phyloP scores from a whole-genome alignment of 2,888 invertebrate species.

The Orgyia antiqua region DNA sequence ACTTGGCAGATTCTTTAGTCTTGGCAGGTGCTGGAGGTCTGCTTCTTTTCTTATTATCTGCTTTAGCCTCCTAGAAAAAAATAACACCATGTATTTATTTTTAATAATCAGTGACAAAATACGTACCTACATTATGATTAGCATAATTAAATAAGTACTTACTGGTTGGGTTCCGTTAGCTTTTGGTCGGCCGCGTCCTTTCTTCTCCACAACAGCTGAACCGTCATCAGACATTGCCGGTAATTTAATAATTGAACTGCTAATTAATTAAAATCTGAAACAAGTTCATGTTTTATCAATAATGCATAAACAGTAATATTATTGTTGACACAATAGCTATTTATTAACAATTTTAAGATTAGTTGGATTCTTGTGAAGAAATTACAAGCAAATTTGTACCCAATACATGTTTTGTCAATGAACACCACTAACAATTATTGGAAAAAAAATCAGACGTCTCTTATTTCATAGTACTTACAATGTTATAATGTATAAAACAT shows the following conservation, averaged over 20 bases:
- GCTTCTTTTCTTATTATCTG: slow-evolving; percentile 68
- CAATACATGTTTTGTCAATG: too few species aligned
- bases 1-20: slow-evolving; percentile 74
- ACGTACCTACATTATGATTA: too few species aligned
- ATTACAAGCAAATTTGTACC: too few species aligned
- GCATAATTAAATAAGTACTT: slow-evolving; percentile 14
- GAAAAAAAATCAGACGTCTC: too few species aligned
- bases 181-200: slow-evolving; percentile 73
- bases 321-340: too few species aligned
- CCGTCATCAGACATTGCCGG: slow-evolving; percentile 74
- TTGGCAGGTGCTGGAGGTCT: slow-evolving; percentile 55
- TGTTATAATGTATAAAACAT: too few species aligned
- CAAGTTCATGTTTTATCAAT: too few species aligned
- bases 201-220: slow-evolving; percentile 72
- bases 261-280: slow-evolving; percentile 38
- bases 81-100: not conserved
- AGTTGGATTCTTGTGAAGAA: too few species aligned
- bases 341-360: too few species aligned
- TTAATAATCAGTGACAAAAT: not conserved
- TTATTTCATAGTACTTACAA: too few species aligned
- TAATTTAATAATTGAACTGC: slow-evolving; percentile 25
- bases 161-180: slow-evolving; percentile 71
- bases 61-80: slow-evolving; percentile 61
- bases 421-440: too few species aligned
- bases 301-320: too few species aligned